Percentiles rank a stretch among this genome's conserved stretches.
phyloP scores from a whole-genome alignment of 2,888 invertebrate genomes.

The Zonitis immaculata region DNA sequence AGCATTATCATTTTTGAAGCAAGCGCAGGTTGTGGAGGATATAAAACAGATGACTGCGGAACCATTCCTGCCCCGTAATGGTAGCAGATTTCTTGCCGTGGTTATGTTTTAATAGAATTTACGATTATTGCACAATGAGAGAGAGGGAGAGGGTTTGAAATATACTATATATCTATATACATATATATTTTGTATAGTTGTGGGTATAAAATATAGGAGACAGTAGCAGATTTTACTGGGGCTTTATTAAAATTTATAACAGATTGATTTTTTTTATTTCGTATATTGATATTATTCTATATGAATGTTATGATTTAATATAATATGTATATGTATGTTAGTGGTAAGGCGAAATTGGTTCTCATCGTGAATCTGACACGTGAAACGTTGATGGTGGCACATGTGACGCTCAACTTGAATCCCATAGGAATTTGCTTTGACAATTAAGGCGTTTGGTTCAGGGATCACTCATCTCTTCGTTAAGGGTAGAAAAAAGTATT shows the following conservation, averaged over 20 bases:
- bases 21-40: conserved; percentile 29
- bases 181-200: not conserved
- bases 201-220: conserved; percentile 9
- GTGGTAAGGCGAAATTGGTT: conserved; percentile 1
- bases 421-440: conserved; percentile 18
- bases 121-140: conserved; percentile 48
- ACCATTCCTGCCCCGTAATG: conserved; percentile 45
- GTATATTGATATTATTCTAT: not conserved
- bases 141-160: conserved; percentile 42
- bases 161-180: not conserved
- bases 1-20: conserved; percentile 5
- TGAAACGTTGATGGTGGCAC: conserved; percentile 8
- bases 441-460: conserved; percentile 26
- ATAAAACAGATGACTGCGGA: conserved; percentile 49
- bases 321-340: not conserved
- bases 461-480: conserved; percentile 31
- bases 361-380: conserved; percentile 15
- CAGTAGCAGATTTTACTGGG: conserved; percentile 41
- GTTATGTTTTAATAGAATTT: conserved; percentile 54
- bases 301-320: not conserved
- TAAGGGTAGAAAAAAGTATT: too few relatives aligned
- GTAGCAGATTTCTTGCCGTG: conserved; percentile 52
- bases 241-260: conserved; percentile 34
- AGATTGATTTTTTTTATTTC: not conserved
- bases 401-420: conserved; percentile 13